A percentile compares a stretch with the other conserved stretches of the same genome.
Conservation (phyloP, 1,140 invertebrate species). For the Drosophila quadrilineata region DNA sequence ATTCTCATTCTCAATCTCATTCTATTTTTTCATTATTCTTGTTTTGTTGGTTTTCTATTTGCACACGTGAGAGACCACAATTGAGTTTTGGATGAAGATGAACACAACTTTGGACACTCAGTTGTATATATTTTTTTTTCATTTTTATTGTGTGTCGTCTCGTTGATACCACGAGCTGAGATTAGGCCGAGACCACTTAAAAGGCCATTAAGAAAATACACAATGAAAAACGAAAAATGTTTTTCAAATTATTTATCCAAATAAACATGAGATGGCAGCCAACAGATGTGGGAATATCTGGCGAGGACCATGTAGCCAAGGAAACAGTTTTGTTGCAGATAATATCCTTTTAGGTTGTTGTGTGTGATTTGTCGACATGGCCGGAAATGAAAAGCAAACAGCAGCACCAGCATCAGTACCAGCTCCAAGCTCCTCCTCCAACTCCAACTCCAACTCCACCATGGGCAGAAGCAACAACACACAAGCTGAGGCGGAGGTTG, state of each 20-base stretch:
- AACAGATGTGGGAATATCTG: neutral
- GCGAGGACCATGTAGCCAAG: conserved; percentile 43
- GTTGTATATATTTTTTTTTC: neutral
- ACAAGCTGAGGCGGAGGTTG: too few relatives aligned
- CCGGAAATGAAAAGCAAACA: conserved; percentile 78
- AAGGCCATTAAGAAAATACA: conserved; percentile 57
- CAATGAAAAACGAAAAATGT: conserved; percentile 62
- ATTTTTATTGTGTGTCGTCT: conserved; percentile 15
- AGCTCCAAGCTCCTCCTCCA: too few relatives aligned
- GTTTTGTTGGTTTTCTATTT: conserved; percentile 42
- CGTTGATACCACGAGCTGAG: conserved; percentile 29
- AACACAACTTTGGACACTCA: neutral
- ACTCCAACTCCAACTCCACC: too few relatives aligned
- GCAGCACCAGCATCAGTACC: conserved; percentile 16
- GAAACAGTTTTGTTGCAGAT: conserved; percentile 64
- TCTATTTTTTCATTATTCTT: too few relatives aligned
- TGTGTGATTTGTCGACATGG: conserved; percentile 77
- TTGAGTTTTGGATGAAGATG: neutral
- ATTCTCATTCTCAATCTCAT: too few relatives aligned
- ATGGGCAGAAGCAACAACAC: conserved; percentile 17
- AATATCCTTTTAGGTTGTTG: conserved; percentile 70
- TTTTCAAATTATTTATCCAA: conserved; percentile 74
- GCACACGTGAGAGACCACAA: conserved; percentile 38
- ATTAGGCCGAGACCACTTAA: conserved; percentile 55
- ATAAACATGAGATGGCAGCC: conserved; percentile 42